These are phyloP conservation scores for Cepaea nemoralis DNA, from an alignment of 1,140 invertebrate genomes.

Conservation along the genomic window DNA sequence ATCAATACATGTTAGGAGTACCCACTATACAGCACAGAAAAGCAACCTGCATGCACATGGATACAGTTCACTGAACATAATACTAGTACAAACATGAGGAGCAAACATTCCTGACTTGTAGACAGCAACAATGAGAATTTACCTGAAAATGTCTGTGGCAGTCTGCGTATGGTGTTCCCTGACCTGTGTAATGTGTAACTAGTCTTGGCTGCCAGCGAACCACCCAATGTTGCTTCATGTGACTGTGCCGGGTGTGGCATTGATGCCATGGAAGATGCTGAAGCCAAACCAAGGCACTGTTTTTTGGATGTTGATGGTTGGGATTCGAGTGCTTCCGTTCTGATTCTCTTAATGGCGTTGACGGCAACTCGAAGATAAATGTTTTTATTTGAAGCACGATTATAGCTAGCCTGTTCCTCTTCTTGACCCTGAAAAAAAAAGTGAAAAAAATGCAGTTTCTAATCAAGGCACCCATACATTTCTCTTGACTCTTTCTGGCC, in stretches of 20 bases:
- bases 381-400: constrained; percentile 81
- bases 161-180: not conserved
- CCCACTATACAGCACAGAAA: too few relatives aligned
- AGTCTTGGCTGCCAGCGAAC: constrained; percentile 76
- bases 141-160: not conserved
- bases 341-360: constrained; percentile 80
- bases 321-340: constrained; percentile 58
- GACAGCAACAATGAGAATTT: not conserved
- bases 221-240: constrained; percentile 79
- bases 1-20: too few relatives aligned
- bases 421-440: constrained; percentile 62
- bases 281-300: not conserved
- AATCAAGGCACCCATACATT: too few relatives aligned
- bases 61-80: too few relatives aligned
- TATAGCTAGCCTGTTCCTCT: constrained; percentile 84
- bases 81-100: too few relatives aligned
- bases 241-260: constrained; percentile 66
- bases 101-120: too few relatives aligned
- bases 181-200: constrained; percentile 77
- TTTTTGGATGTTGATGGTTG: constrained; percentile 41
- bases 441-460: too few relatives aligned
- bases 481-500: too few relatives aligned
- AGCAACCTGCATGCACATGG: too few relatives aligned
- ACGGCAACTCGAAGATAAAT: constrained; percentile 90
- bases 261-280: not conserved